Percentiles rank a stretch among this genome's conserved stretches.
phyloP scores from a whole-genome alignment of 2,797 vertebrate genomes.

The Diplodus sargus region DNA sequence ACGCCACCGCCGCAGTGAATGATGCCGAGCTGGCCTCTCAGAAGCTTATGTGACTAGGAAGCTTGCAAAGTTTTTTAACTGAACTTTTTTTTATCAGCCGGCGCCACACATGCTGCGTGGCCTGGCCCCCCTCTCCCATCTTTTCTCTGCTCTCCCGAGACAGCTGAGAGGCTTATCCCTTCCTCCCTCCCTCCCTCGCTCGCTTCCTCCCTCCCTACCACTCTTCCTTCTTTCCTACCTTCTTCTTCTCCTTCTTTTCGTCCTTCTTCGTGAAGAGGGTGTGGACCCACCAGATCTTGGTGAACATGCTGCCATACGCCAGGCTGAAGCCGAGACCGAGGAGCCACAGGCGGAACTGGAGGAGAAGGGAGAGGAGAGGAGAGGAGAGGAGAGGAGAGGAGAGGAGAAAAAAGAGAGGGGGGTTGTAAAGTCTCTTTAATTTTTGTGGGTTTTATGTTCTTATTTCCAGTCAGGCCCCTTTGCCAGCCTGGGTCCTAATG shows the following conservation, averaged over 20 bases:
- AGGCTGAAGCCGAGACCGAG: conserved; percentile 94
- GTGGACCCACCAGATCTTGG: conserved; percentile 99
- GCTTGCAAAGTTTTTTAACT: conserved; percentile 34
- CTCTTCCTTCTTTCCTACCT: conserved; percentile 80
- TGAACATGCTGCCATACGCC: conserved; percentile 98
- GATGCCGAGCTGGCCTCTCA: conserved; percentile 51
- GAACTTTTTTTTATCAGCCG: conserved; percentile 64
- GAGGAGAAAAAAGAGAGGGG: neutral
- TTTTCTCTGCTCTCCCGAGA: conserved; percentile 39
- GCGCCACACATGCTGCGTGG: conserved; percentile 53
- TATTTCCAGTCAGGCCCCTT: no score
- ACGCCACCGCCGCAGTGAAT: conserved; percentile 9
- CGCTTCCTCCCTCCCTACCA: neutral
- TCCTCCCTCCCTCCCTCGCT: conserved; percentile 7
- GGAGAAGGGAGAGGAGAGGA: neutral
- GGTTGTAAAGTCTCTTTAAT: no score
- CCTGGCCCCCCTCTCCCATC: conserved; percentile 31
- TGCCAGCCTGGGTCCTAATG: no score
- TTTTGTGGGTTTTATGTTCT: no score
- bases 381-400: neutral
- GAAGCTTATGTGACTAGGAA: conserved; percentile 50
- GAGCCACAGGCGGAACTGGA: conserved; percentile 95
- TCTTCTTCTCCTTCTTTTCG: conserved; percentile 95
- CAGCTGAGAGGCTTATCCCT: conserved; percentile 57
- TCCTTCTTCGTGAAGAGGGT: conserved; percentile 97